phyloP scores from a whole-genome alignment of 2,888 invertebrate genomes.

The Embidobia sp. region DNA sequence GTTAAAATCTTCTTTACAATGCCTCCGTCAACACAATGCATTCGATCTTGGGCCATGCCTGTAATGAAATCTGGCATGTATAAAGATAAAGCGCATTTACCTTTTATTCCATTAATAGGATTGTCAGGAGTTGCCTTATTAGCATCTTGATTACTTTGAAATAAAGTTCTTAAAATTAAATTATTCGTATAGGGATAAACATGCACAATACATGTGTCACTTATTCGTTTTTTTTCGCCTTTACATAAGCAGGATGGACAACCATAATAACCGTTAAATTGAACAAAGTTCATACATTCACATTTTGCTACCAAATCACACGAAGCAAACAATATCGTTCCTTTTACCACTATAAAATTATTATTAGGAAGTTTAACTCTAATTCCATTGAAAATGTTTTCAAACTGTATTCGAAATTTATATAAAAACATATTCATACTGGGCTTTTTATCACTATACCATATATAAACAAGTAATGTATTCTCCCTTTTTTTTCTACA shows the following conservation, averaged over 20 bases:
- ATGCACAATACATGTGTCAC: slow-evolving; percentile 19
- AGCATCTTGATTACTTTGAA: slow-evolving; percentile 43
- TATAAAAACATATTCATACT: slow-evolving; percentile 16
- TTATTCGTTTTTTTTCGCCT: slow-evolving; percentile 30
- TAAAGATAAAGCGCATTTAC: slow-evolving; percentile 35
- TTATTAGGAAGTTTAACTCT: not conserved
- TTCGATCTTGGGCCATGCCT: slow-evolving; percentile 58
- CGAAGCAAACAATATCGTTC: not conserved
- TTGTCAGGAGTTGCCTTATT: slow-evolving; percentile 31
- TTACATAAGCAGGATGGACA: slow-evolving; percentile 48
- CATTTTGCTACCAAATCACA: slow-evolving; percentile 10
- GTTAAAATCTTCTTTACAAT: slow-evolving; percentile 51
- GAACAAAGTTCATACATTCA: slow-evolving; percentile 47
- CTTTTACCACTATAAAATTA: not conserved
- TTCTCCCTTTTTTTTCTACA: slow-evolving; percentile 24
- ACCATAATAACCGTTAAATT: slow-evolving; percentile 61
- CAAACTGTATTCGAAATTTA: slow-evolving; percentile 11
- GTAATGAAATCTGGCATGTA: slow-evolving; percentile 57
- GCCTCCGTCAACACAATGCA: slow-evolving; percentile 63
- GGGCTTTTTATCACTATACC: slow-evolving; percentile 31
- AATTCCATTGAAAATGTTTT: not conserved
- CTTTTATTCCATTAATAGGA: slow-evolving; percentile 53
- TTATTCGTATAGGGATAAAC: slow-evolving; percentile 57
- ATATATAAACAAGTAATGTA: slow-evolving; percentile 13
- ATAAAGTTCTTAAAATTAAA: slow-evolving; percentile 34